Evolutionary conservation across 1,140 invertebrate genomes (phyloP), one percentile per base, ranked within the genome.

Genomic region (Manduca sexta): DNA sequence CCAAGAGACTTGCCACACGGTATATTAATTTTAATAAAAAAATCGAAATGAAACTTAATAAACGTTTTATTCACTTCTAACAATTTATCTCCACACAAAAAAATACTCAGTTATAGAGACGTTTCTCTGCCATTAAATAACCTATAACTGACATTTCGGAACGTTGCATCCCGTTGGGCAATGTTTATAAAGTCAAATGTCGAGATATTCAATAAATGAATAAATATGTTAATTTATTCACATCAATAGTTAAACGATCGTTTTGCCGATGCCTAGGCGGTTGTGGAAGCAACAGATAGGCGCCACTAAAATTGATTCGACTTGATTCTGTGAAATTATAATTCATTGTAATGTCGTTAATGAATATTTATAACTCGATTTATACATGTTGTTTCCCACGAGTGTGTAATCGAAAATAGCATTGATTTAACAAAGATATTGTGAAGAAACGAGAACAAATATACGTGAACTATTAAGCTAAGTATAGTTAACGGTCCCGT

Each of bases 191-290:
- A 40, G 14, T 40, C 38, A 40, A 18, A 40, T 13, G 35, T 37
- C 35, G 35, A 37, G 35, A 37, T 40, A 16, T 40, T 40, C 16
- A 40, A 16, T 40, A 40, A 40, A 40, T 40, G 15, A 45, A 46
- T 15, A 52, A 48, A 48, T 53, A 53, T 53, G 45, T 47, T 29
- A 48, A 53, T 53, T 13, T 43, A 53, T 48, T 53, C 51, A 47
- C 31, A 30, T 17, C 21, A 29, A 45, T 38, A 43, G 18, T 38
- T 40, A 39, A 47, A 31, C 11, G 44, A 35, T 29, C 15, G 29
- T 43, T 29, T 47, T 14, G 44, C 40, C 21, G 21, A 8, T 3
- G 21, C 21, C 21, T 26, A 26, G 4, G 21, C 21, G 21, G 21
- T 26, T 26, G 21, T 26, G 21, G 21, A 26, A 18, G 33, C 35